Evolutionary conservation across 2,113 vertebrate genomes (phyloP).

Genomic region (Dicaeum eximium): DNA sequence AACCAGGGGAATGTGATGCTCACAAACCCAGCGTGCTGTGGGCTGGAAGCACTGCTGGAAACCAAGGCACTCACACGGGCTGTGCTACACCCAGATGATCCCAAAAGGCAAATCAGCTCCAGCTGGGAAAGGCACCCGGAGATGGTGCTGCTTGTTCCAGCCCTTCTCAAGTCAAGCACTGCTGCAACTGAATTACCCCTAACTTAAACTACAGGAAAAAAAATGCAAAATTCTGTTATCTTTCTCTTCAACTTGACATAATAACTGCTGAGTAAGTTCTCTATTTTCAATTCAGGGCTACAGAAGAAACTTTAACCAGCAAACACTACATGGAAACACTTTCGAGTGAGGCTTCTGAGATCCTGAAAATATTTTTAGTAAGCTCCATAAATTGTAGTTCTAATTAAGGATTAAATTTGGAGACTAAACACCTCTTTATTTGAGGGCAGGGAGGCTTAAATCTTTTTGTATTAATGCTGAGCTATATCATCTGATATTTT

Average conservation of each 20-base stretch:
- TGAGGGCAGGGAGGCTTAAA: conserved; percentile 9
- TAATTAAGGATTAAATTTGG: conserved; percentile 27
- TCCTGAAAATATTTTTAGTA: neutral
- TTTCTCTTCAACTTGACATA: neutral
- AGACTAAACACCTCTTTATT: conserved; percentile 42
- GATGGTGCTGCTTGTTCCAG: neutral
- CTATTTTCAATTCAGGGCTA: neutral
- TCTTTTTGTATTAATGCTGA: conserved; percentile 46
- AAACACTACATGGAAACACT: neutral
- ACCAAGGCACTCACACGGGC: neutral
- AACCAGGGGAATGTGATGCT: neutral
- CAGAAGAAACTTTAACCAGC: neutral
- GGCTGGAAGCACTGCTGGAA: neutral
- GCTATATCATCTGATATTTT: conserved; percentile 59
- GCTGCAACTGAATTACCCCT: neutral
- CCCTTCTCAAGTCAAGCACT: neutral
- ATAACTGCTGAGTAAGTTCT: neutral
- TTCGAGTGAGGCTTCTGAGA: neutral
- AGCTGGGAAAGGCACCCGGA: fast-evolving
- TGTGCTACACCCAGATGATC: neutral
- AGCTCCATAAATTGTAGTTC: neutral
- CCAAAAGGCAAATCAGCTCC: neutral
- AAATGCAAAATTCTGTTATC: neutral
- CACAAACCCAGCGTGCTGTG: neutral
- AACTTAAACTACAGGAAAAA: neutral